Conservation (phyloP, 1,140 invertebrate species). For the Scaptomyza graminum region DNA sequence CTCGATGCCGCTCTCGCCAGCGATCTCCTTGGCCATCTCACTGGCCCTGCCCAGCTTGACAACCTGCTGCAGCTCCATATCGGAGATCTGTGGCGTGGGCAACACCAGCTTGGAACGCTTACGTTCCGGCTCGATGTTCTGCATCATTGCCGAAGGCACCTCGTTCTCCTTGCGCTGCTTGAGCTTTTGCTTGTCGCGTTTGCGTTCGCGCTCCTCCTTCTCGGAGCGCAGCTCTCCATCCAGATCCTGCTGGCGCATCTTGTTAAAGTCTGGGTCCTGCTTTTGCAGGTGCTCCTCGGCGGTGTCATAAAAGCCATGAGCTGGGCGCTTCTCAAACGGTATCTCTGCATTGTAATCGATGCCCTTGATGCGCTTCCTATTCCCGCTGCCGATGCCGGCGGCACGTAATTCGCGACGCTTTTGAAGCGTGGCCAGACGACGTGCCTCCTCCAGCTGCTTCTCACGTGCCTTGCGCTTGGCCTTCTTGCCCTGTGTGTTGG, state of each 20-base stretch:
- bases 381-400: conserved; percentile 93
- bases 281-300: conserved; percentile 94
- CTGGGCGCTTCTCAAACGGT: conserved; percentile 97
- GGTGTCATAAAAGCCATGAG: conserved; percentile 97
- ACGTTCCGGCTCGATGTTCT: conserved; percentile 94
- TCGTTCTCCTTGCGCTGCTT: conserved; percentile 98
- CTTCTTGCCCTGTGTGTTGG: conserved; percentile 99
- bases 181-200: conserved; percentile 96
- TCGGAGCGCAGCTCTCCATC: conserved; percentile 96
- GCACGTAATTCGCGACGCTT: conserved; percentile 98
- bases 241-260: conserved; percentile 95
- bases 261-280: conserved; percentile 94
- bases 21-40: conserved; percentile 96
- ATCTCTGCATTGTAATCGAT: conserved; percentile 99
- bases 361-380: conserved; percentile 85
- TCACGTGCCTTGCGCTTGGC: conserved; percentile 99
- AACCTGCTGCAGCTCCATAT: conserved; percentile 95
- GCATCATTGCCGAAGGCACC: conserved; percentile 95
- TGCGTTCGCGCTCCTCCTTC: conserved; percentile 94
- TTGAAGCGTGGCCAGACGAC: conserved; percentile 97
- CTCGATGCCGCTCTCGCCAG: conserved; percentile 91
- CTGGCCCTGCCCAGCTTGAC: conserved; percentile 98
- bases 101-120: conserved; percentile 98
- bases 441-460: conserved; percentile 99
- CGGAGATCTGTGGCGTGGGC: conserved; percentile 98